Conservation (phyloP, 92 coral and sea anemone species). For the Epizoanthus illoricatus region DNA sequence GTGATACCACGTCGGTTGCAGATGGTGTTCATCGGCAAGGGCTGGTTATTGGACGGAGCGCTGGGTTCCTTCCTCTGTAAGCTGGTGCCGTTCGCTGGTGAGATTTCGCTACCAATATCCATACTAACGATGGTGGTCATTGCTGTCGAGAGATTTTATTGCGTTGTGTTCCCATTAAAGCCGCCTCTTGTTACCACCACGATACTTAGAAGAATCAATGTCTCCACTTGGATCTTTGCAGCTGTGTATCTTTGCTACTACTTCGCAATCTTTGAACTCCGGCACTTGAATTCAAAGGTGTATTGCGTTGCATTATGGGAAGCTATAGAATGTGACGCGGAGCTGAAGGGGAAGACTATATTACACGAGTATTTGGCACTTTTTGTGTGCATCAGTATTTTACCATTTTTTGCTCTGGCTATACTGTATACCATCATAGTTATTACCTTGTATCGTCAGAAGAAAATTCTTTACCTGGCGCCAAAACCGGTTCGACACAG, state of each 20-base stretch:
- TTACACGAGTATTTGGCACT: background rate
- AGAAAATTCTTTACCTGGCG: conserved; percentile 8
- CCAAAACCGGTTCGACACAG: conserved; percentile 13
- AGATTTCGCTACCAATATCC: no score
- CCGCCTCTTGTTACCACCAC: conserved; percentile 2
- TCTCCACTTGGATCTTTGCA: conserved; percentile 11
- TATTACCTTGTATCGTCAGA: background rate
- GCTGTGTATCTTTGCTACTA: background rate
- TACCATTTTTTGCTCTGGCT: background rate
- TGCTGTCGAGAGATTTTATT: no score
- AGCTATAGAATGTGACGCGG: background rate
- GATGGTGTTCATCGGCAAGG: no score
- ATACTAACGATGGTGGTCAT: no score
- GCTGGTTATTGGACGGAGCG: no score
- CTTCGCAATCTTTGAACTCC: background rate
- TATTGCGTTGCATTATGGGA: conserved; percentile 21
- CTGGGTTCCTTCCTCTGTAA: no score
- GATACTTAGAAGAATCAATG: background rate
- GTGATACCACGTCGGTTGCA: no score
- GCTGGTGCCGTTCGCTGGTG: no score
- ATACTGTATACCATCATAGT: conserved; percentile 9
- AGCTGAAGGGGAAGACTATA: background rate
- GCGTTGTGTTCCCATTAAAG: background rate
- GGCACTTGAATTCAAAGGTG: background rate
- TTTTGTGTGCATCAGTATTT: background rate